Evolutionary conservation across 2,797 vertebrate species (phyloP).

Genomic region (Melanotaenia maccullochi): DNA sequence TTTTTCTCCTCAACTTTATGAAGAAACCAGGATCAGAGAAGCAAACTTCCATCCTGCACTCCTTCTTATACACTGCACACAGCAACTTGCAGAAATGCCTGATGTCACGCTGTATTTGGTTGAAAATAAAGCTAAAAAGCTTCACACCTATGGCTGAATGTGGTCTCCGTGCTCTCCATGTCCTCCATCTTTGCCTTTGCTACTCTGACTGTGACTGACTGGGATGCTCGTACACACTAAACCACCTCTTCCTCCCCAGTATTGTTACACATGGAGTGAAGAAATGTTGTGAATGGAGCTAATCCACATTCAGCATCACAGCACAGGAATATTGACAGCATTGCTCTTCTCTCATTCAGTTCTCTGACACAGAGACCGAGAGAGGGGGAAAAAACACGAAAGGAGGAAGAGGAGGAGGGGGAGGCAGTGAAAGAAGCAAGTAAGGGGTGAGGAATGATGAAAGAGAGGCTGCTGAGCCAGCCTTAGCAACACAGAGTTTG

Average conservation of each 20-base stretch:
- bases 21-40: conserved; percentile 1
- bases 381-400: conserved; percentile 4
- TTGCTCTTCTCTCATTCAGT: conserved; percentile 27
- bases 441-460: conserved; percentile 68
- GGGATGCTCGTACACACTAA: neutral
- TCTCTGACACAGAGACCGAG: conserved; percentile 10
- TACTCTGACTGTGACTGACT: conserved; percentile 7
- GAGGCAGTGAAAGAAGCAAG: conserved; percentile 38
- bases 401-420: conserved; percentile 19
- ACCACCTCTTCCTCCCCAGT: neutral
- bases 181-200: conserved; percentile 35
- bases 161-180: neutral
- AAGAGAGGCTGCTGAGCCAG: conserved; percentile 76
- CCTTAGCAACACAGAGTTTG: conserved; percentile 86
- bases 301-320: conserved; percentile 35
- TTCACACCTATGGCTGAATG: neutral
- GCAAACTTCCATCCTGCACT: neutral
- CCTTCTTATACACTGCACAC: neutral
- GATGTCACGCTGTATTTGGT: neutral
- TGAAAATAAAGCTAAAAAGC: conserved; percentile 6
- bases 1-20: conserved; percentile 29
- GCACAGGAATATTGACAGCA: conserved; percentile 21
- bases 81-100: neutral
- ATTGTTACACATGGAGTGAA: conserved; percentile 11
- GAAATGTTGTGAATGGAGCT: conserved; percentile 64